Conservation (phyloP, 2,888 invertebrate genomes). For the Proisotoma minuta region DNA sequence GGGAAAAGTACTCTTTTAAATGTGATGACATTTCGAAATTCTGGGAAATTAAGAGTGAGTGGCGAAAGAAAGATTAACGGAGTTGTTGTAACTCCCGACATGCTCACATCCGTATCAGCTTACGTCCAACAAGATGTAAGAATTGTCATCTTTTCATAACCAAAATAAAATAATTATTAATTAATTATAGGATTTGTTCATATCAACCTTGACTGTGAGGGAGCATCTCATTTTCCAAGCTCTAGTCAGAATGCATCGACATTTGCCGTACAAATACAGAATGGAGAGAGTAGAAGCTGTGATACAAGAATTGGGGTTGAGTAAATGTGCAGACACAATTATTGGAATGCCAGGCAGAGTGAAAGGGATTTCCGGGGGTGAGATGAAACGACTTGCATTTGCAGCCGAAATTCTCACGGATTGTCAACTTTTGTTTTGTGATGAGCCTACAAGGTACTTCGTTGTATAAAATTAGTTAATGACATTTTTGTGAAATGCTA, state of each 20-base stretch:
- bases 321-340: slow-evolving; percentile 80
- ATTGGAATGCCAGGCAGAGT: slow-evolving; percentile 82
- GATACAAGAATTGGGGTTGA: slow-evolving; percentile 75
- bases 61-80: slow-evolving; percentile 69
- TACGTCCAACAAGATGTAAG: slow-evolving; percentile 82
- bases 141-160: neutral
- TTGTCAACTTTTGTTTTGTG: slow-evolving; percentile 90
- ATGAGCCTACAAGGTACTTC: slow-evolving; percentile 50
- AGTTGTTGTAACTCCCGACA: slow-evolving; percentile 61
- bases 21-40: slow-evolving; percentile 72
- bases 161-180: slow-evolving; percentile 50
- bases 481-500: neutral
- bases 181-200: slow-evolving; percentile 61
- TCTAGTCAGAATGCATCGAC: slow-evolving; percentile 74
- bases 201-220: slow-evolving; percentile 79
- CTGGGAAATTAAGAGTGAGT: slow-evolving; percentile 60
- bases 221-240: slow-evolving; percentile 90
- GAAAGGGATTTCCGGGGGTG: slow-evolving; percentile 93
- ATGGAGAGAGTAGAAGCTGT: slow-evolving; percentile 79
- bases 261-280: slow-evolving; percentile 67
- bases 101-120: slow-evolving; percentile 71
- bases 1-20: slow-evolving; percentile 93
- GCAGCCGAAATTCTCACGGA: slow-evolving; percentile 93
- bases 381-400: slow-evolving; percentile 91
- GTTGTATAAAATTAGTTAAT: neutral